Evolutionary conservation across 2,113 vertebrate species (phyloP).

Genomic region (Gallinago media): DNA sequence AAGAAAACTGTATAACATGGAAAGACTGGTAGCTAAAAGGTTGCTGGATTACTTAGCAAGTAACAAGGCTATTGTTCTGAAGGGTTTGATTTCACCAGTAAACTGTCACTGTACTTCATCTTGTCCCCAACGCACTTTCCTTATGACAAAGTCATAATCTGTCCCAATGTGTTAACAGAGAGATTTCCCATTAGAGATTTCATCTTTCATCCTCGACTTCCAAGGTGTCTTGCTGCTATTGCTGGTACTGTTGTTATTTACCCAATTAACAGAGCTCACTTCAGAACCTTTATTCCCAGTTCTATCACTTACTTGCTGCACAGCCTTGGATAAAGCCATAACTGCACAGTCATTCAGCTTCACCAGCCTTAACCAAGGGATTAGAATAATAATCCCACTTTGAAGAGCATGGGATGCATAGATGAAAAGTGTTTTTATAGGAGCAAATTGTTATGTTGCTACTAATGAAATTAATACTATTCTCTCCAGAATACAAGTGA

Average conservation of each 20-base stretch:
- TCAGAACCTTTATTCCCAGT: not conserved
- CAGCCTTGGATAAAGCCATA: not conserved
- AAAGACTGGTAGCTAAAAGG: not conserved
- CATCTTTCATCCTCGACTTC: not conserved
- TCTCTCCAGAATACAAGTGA: not conserved
- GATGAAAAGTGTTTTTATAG: not conserved
- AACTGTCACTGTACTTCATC: not conserved
- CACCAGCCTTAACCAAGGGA: not conserved
- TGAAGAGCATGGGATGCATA: not conserved
- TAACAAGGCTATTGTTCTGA: not conserved
- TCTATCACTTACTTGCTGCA: not conserved
- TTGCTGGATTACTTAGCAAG: not conserved
- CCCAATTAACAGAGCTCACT: not conserved
- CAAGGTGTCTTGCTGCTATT: not conserved
- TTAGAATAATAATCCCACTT: not conserved
- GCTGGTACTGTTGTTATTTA: not conserved
- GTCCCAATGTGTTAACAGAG: not conserved
- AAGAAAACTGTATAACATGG: not conserved
- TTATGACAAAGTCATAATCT: not conserved
- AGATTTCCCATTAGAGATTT: not conserved
- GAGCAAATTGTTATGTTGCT: not conserved
- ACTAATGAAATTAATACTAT: not conserved
- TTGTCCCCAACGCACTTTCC: not conserved
- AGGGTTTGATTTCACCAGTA: not conserved
- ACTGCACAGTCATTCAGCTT: not conserved